Base-by-base conservation (phyloP, 2,113 vertebrate species). In the Oncorhynchus clarkii region DNA sequence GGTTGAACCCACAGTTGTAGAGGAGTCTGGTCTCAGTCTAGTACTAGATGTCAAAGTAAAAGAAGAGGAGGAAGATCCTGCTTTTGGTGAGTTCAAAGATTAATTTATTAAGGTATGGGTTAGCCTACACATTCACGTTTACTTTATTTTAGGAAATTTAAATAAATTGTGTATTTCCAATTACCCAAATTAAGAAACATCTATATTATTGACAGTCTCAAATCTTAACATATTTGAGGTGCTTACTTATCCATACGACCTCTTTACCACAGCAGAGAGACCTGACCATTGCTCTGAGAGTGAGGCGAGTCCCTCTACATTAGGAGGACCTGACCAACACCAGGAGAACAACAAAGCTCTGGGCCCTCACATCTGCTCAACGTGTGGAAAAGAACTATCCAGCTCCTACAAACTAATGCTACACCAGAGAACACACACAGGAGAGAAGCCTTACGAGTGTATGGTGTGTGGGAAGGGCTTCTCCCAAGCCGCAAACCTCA, bases 391-490 rank as follows among this genome's bases (percentile, higher is more conserved):
- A n/a, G 34, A n/a, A 48, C 68, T 70, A 8, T 70, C 68, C 16
- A 82, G 4, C 3, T 26, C 77, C 24, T 83, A 49, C 34, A 72
- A 12, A 13, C 39, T 70, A 24, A 70, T 70, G 68, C n/a, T 26
- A 39, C 82, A 83, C 31, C 27, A 70, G 64, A 3, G 24, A 34
- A 69, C 48, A 13, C 82, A 83, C 6, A 11, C 75, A 11, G 78
- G 78, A 16, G 49, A 70, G 4, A 72, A n/a, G 11, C 75, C 72
- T 1, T 77, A 64, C 20, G 29, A 22, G 9, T 83, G 82, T 65
- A 60, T 69, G 13, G 57, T 70, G 7, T 80, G 82, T 64, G 78
- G 59, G 14, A 80, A 80, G 65, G 5, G 34, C 31, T 83, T 80
- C 59, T 14, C 22, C 22, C 67, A 24, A 27, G 77, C 67, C 39